phyloP scores from a whole-genome alignment of 1,140 invertebrate species.

The Caligus rogercresseyi region DNA sequence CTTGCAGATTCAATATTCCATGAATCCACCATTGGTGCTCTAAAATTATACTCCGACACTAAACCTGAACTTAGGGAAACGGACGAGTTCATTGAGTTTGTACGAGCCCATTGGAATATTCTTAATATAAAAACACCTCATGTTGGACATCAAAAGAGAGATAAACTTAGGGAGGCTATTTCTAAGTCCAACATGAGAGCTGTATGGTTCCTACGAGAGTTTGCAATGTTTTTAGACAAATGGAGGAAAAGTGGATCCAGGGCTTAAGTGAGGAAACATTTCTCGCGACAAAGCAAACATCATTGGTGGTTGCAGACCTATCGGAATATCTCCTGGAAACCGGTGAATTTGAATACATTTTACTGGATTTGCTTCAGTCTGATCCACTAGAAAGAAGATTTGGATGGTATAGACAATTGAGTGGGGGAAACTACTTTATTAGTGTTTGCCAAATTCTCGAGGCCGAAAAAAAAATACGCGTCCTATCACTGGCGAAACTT shows the following conservation, averaged over 20 bases:
- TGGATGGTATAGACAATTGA: neutral
- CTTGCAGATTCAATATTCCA: neutral
- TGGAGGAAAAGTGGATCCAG: neutral
- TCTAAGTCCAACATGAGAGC: neutral
- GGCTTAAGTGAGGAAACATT: conserved; percentile 4
- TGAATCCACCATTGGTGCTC: conserved; percentile 3
- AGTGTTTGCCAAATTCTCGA: neutral
- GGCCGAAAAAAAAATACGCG: conserved; percentile 4
- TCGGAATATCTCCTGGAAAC: neutral
- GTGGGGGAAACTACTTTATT: neutral
- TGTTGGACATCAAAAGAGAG: neutral
- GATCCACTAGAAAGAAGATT: conserved; percentile 1
- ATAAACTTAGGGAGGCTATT: neutral
- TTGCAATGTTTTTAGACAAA: neutral
- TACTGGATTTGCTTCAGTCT: neutral
- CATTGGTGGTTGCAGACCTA: neutral
- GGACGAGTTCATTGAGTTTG: neutral
- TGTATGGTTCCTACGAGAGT: neutral
- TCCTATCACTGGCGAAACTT: neutral
- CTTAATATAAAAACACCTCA: conserved; percentile 3
- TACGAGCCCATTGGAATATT: conserved; percentile 4
- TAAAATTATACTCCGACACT: neutral
- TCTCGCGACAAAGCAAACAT: neutral
- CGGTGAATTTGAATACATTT: neutral
- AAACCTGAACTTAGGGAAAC: neutral